Evolutionary conservation across 2,888 invertebrate species (phyloP).

Genomic region (Ernsta delagoae): DNA sequence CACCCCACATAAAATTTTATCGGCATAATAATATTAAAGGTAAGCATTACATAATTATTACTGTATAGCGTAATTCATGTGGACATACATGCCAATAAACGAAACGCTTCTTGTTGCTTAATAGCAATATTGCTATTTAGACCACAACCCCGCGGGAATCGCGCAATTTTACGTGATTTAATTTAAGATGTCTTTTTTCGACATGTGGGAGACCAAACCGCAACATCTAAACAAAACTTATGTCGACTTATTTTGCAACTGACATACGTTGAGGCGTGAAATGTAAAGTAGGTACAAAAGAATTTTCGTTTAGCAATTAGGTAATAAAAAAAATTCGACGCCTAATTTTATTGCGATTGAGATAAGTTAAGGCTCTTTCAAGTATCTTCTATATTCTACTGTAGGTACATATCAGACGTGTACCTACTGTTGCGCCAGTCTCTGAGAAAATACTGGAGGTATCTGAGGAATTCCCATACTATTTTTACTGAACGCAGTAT

Average conservation of each 20-base stretch:
- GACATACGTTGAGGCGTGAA: constrained; percentile 3
- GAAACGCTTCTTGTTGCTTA: constrained; percentile 13
- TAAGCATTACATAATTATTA: background rate
- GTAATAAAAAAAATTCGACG: too few species aligned
- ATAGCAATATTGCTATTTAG: constrained; percentile 35
- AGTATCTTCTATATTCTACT: background rate
- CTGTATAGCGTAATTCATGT: background rate
- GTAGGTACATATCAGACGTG: too few species aligned
- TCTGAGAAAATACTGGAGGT: background rate
- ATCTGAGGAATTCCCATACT: background rate
- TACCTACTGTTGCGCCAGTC: background rate
- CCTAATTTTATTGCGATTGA: background rate
- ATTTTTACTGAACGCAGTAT: too few species aligned
- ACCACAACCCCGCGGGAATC: constrained; percentile 35
- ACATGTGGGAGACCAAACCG: constrained; percentile 21
- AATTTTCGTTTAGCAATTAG: background rate
- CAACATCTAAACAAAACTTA: constrained; percentile 16
- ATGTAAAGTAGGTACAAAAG: background rate
- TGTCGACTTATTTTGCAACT: constrained; percentile 16
- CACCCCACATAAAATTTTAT: too few species aligned
- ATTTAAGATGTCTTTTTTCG: constrained; percentile 35
- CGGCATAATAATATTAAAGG: background rate
- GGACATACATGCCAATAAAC: background rate
- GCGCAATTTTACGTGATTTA: constrained; percentile 40
- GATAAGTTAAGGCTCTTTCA: background rate